These are phyloP conservation scores for Crotalus helleri DNA, from an alignment of 2,113 vertebrate genomes.

Conservation along the genomic window DNA sequence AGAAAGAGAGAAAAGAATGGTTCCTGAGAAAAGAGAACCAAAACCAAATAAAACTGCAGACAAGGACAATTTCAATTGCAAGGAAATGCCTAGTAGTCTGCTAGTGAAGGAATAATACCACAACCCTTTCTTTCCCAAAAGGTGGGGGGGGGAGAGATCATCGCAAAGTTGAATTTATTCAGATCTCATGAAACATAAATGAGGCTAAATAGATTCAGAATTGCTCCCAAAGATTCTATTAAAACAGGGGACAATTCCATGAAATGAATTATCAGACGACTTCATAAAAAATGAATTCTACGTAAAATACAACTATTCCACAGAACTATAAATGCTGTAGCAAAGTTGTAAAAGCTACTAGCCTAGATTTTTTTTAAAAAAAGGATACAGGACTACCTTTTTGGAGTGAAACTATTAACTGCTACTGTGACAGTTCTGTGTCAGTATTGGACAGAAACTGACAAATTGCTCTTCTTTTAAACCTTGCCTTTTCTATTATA, in stretches of 20 bases:
- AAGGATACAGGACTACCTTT: background rate
- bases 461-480: background rate
- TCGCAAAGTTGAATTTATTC: background rate
- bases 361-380: background rate
- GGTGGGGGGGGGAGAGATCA: background rate
- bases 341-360: background rate
- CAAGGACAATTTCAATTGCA: background rate
- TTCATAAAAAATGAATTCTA: background rate
- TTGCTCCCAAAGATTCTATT: background rate
- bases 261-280: background rate
- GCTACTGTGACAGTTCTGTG: background rate
- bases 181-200: background rate
- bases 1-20: background rate
- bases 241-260: background rate
- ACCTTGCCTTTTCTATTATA: background rate
- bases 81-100: background rate
- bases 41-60: background rate
- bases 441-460: background rate
- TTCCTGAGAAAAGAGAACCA: background rate
- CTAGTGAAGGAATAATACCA: background rate
- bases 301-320: background rate
- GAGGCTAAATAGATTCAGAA: background rate
- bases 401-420: background rate
- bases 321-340: background rate
- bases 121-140: background rate